Evolutionary conservation across 1,140 invertebrate species (phyloP).

Genomic region (Heliconius hermathena): DNA sequence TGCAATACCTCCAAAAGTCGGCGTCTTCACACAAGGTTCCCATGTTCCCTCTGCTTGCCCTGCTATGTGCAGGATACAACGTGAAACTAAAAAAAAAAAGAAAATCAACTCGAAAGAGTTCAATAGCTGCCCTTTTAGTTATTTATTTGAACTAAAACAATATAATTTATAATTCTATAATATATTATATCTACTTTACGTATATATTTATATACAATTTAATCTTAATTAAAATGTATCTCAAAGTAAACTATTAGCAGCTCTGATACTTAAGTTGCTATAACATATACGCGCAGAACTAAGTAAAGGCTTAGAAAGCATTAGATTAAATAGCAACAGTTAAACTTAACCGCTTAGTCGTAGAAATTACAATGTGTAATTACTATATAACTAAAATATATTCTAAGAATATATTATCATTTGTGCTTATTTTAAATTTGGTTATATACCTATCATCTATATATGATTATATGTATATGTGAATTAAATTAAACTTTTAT

Average conservation of each 20-base stretch:
- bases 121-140: too few relatives aligned
- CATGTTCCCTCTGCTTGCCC: too few relatives aligned
- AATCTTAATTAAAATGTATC: neutral
- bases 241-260: neutral
- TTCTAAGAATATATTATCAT: neutral
- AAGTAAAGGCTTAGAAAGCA: constrained; percentile 37
- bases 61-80: too few relatives aligned
- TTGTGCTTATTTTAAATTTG: neutral
- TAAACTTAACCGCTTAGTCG: constrained; percentile 2
- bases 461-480: too few relatives aligned
- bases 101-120: too few relatives aligned
- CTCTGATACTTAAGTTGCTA: constrained; percentile 22
- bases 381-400: neutral
- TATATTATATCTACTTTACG: too few relatives aligned
- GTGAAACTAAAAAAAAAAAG: too few relatives aligned
- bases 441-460: neutral
- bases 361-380: neutral
- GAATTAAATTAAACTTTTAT: too few relatives aligned
- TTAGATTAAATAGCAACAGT: constrained; percentile 5
- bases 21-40: too few relatives aligned
- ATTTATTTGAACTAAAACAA: too few relatives aligned
- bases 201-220: neutral
- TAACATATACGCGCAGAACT: constrained; percentile 30
- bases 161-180: too few relatives aligned
- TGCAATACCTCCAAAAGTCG: too few relatives aligned